These are phyloP conservation scores for Myotis brandtii DNA, from an alignment of 2,113 vertebrate species.

Conservation along the genomic window DNA sequence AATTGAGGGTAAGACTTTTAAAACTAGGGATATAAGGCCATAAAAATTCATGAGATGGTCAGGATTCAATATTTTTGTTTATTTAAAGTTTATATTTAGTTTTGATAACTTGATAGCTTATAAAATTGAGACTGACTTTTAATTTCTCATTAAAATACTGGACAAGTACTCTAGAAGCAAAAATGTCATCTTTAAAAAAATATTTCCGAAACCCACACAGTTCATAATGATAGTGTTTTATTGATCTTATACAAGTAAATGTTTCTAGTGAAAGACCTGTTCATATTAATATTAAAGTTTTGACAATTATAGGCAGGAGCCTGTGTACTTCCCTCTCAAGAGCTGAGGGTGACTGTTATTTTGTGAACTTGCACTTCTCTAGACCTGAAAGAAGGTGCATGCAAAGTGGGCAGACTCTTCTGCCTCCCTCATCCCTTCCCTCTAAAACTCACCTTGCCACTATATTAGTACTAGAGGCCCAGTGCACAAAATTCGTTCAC, in stretches of 20 bases:
- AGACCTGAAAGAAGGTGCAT: not conserved
- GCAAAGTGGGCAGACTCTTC: not conserved
- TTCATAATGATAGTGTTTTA: slow-evolving; percentile 4
- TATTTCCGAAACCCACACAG: not conserved
- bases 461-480: no score
- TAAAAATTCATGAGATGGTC: not conserved
- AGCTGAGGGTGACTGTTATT: not conserved
- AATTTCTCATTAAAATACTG: slow-evolving; percentile 22
- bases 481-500: no score
- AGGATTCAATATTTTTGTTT: slow-evolving; percentile 17
- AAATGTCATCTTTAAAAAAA: slow-evolving; percentile 18
- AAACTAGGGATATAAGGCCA: not conserved
- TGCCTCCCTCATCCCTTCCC: not conserved
- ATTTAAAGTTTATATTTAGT: slow-evolving; percentile 38
- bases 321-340: not conserved
- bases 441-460: not conserved
- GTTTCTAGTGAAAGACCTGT: not conserved
- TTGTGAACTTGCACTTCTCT: not conserved
- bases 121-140: slow-evolving; percentile 15
- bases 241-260: not conserved
- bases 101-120: slow-evolving; percentile 12
- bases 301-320: not conserved
- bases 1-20: slow-evolving; percentile 26
- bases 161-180: not conserved
- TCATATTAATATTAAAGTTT: not conserved